phyloP scores from a whole-genome alignment of 2,888 invertebrate genomes.

The Paralinhomoeus sp. region DNA sequence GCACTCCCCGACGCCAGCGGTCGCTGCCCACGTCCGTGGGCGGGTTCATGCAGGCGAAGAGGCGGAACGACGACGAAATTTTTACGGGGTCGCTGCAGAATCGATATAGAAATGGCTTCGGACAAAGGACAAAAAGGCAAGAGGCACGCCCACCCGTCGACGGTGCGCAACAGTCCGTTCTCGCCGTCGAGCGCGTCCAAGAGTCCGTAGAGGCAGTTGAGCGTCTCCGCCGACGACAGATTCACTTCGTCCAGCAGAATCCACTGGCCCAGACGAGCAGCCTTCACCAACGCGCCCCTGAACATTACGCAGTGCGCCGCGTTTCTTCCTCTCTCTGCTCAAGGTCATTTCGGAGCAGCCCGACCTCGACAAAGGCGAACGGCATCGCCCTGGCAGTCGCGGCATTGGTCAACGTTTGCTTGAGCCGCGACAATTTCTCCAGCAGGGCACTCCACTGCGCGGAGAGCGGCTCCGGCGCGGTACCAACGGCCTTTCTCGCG shows the following conservation, averaged over 20 bases:
- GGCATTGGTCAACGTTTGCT: background rate
- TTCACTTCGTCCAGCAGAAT: slow-evolving; percentile 92
- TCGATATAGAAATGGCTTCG: no score
- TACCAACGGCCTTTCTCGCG: background rate
- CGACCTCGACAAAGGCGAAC: slow-evolving; percentile 2
- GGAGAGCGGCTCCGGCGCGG: no score
- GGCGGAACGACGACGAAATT: slow-evolving; percentile 50
- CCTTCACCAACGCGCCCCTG: slow-evolving; percentile 63
- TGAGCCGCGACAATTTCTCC: background rate
- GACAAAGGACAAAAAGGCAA: no score
- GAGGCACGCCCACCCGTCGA: no score
- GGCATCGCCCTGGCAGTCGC: background rate
- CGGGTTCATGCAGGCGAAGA: slow-evolving; percentile 99
- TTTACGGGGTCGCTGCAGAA: background rate
- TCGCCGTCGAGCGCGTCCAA: slow-evolving; percentile 40
- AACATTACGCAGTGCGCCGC: no score
- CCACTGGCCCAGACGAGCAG: slow-evolving; percentile 70
- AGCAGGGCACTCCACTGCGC: background rate
- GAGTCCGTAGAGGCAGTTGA: slow-evolving; percentile 73
- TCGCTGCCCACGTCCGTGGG: slow-evolving; percentile 95
- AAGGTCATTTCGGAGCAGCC: no score
- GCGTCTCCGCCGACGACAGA: slow-evolving; percentile 79
- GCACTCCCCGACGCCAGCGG: slow-evolving; percentile 67
- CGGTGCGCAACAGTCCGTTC: background rate
- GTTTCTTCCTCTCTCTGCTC: no score